Percentiles rank a stretch among this genome's conserved stretches.
Conservation (phyloP, 2,797 vertebrate species). For the Hydrocynus forskahlii region DNA sequence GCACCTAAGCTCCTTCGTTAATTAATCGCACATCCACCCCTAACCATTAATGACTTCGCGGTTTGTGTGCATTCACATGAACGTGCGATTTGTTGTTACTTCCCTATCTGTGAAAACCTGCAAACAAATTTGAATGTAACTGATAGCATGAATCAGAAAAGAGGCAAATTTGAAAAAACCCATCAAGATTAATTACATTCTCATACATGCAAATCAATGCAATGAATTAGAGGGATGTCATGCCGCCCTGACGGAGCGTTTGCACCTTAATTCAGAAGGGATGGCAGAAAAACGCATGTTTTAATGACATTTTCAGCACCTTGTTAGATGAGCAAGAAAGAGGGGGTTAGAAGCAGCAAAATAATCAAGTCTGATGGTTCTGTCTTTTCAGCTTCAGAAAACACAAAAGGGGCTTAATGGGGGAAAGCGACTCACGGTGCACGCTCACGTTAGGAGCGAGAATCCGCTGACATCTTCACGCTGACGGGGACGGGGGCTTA, state of each 20-base stretch:
- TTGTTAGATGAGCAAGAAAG: conserved; percentile 13
- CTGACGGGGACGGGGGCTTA: background rate
- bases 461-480: conserved; percentile 18
- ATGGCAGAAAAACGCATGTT: conserved; percentile 13
- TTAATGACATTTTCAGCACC: conserved; percentile 34
- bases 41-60: background rate
- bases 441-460: conserved; percentile 13
- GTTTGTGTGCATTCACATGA: background rate
- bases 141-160: conserved; percentile 44
- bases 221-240: conserved; percentile 51
- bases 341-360: conserved; percentile 5
- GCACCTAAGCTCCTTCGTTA: background rate
- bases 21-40: background rate
- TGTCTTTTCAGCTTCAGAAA: background rate
- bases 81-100: background rate
- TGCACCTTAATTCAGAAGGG: conserved; percentile 3
- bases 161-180: conserved; percentile 48
- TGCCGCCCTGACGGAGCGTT: conserved; percentile 40
- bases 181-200: conserved; percentile 59
- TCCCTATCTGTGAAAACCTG: conserved; percentile 15
- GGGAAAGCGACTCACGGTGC: conserved; percentile 12
- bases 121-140: conserved; percentile 30
- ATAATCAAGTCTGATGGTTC: conserved; percentile 33
- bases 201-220: conserved; percentile 59
- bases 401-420: conserved; percentile 6